Conservation (phyloP, 2,797 vertebrate genomes). For the Epinephelus coioides region DNA sequence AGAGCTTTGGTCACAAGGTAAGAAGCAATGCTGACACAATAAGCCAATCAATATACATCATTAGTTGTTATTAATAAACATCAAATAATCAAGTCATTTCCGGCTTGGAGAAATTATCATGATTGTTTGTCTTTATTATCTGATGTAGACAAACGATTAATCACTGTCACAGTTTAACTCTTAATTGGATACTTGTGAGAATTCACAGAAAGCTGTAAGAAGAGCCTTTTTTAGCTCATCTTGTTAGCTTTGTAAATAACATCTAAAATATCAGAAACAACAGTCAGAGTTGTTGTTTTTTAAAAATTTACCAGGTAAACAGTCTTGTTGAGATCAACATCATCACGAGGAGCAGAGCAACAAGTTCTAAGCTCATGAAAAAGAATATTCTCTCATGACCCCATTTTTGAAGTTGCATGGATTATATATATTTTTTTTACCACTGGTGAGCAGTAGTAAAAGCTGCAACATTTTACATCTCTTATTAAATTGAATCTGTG, state of each 20-base stretch:
- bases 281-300: too few species aligned
- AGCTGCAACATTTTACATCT: too few species aligned
- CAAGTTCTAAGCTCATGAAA: too few species aligned
- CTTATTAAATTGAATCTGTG: too few species aligned
- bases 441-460: neutral
- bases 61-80: too few species aligned
- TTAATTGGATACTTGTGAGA: neutral
- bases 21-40: constrained; percentile 26
- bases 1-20: constrained; percentile 90
- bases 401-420: too few species aligned
- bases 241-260: neutral
- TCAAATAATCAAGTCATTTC: too few species aligned
- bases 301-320: too few species aligned
- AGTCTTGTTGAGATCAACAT: neutral
- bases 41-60: too few species aligned
- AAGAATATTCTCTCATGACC: neutral
- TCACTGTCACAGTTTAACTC: neutral
- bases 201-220: neutral
- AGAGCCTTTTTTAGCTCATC: neutral
- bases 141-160: neutral
- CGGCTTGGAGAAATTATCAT: too few species aligned
- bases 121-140: neutral
- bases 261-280: neutral
- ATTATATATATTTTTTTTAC: neutral
- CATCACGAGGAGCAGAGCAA: too few species aligned